Evolutionary conservation across 2,888 invertebrate genomes (phyloP).

Genomic region (Xylophagus ater): DNA sequence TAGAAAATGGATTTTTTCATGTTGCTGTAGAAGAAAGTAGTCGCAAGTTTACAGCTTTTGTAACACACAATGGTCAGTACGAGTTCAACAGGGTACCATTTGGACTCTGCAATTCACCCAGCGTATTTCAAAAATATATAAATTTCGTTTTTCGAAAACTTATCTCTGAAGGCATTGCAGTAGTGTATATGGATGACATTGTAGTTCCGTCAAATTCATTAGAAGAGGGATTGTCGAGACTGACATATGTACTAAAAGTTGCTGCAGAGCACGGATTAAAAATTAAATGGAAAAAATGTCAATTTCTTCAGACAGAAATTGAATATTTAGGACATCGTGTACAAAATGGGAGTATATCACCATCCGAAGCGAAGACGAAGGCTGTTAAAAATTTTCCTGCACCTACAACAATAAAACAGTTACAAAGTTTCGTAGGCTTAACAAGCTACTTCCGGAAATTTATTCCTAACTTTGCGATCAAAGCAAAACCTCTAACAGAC

Average conservation of each 20-base stretch:
- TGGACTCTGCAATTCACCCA: slow-evolving; percentile 1
- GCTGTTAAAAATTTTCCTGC: not conserved
- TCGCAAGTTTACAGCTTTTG: not conserved
- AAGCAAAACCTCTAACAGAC: not conserved
- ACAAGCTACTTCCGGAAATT: slow-evolving; percentile 1
- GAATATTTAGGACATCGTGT: slow-evolving; percentile 4
- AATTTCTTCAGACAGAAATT: not conserved
- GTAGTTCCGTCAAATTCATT: not conserved
- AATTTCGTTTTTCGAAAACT: not conserved
- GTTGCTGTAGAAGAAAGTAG: not conserved
- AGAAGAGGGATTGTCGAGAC: not conserved
- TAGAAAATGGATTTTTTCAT: slow-evolving; percentile 3
- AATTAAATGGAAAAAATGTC: slow-evolving; percentile 4
- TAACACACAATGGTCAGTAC: not conserved
- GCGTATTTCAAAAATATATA: slow-evolving; percentile 3
- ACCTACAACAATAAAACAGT: not conserved
- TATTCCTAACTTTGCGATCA: not conserved
- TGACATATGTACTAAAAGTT: not conserved
- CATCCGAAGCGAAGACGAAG: not conserved
- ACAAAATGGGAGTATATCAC: not conserved
- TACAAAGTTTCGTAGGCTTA: slow-evolving; percentile 1
- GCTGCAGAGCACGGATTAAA: not conserved
- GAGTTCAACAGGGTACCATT: not conserved
- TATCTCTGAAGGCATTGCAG: not conserved
- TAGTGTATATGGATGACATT: slow-evolving; percentile 5